Base-by-base conservation (phyloP, 2,888 invertebrate genomes). In the Idaea aversata region DNA sequence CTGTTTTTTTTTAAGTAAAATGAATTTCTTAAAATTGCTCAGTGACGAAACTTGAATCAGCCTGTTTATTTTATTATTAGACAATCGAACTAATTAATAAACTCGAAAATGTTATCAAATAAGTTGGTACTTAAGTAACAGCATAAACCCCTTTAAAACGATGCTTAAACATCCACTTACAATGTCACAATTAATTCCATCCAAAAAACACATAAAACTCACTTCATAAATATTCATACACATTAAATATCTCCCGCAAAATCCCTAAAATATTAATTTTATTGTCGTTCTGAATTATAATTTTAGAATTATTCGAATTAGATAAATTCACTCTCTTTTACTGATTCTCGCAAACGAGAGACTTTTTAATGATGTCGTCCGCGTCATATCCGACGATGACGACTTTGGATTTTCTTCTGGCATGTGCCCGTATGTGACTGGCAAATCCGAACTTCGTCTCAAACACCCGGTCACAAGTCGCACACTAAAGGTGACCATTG, bases 201-300 rank as follows among this genome's bases (percentile, higher is more conserved):
- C 7, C 47, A 47, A 47, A 47, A 47, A 13, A 47, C 47, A 47
- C 47, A 47, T 47, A 47, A 47, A 47, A 47, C 47, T 47, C 47
- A 47, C 63, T 62, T 66, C 57, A 71, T 71, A 67, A 72, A 71
- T 74, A 72, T 74, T 74, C 71, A 74, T 74, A 72, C 72, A 72
- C 71, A 74, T 72, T 68, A 10, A 47, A 47, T 47, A 47, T 47
- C 47, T 47, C 47, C 47, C 7, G 47, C 47, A 47, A 47, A 47
- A 47, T 47, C 47, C 47, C 47, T 47, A 47, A 47, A 47, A 13
- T 6, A 47, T 47, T 13, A 47, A 47, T 47, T 47, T 47, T 47
- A 47, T 47, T 47, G 13, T 47, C 47, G 7, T 13, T 47, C 13
- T 47, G 47, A 47, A 13, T 47, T 47, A 47, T 47, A 47, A 47